phyloP scores from a whole-genome alignment of 2,113 vertebrate genomes.

The Haemorhous mexicanus region DNA sequence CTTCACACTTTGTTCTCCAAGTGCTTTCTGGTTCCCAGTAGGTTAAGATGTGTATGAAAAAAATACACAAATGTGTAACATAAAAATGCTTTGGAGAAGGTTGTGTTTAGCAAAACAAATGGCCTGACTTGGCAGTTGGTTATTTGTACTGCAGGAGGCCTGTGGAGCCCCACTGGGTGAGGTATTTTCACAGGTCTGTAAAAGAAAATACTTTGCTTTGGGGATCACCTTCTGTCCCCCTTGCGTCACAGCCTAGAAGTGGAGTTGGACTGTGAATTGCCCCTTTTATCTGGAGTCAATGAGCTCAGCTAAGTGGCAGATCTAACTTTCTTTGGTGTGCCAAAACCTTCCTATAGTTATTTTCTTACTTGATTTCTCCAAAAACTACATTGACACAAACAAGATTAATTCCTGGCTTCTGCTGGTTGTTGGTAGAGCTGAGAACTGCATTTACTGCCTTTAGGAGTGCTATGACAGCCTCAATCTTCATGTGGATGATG shows the following conservation, averaged over 20 bases:
- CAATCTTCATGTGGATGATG: not conserved
- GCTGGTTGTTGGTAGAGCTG: not conserved
- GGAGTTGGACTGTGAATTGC: not conserved
- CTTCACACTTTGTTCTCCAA: not conserved
- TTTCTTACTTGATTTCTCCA: not conserved
- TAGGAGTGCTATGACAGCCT: not conserved
- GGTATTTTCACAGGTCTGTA: constrained; percentile 2
- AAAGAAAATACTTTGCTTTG: not conserved
- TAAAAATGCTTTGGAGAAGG: not conserved
- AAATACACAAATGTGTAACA: not conserved
- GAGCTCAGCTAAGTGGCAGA: not conserved
- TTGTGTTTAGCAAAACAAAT: not conserved
- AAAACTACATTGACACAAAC: not conserved
- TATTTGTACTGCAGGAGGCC: not conserved
- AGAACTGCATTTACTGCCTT: not conserved
- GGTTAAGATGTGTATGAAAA: not conserved
- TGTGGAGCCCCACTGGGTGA: not conserved
- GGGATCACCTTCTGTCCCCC: not conserved
- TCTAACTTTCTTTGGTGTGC: not conserved
- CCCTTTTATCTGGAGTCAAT: not conserved
- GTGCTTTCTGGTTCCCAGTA: not conserved
- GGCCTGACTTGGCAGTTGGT: not conserved
- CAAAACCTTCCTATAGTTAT: not conserved
- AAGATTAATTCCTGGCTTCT: not conserved
- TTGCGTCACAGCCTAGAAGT: not conserved